Conservation (phyloP, 2,888 invertebrate genomes). For the Ectobius pallidus region DNA sequence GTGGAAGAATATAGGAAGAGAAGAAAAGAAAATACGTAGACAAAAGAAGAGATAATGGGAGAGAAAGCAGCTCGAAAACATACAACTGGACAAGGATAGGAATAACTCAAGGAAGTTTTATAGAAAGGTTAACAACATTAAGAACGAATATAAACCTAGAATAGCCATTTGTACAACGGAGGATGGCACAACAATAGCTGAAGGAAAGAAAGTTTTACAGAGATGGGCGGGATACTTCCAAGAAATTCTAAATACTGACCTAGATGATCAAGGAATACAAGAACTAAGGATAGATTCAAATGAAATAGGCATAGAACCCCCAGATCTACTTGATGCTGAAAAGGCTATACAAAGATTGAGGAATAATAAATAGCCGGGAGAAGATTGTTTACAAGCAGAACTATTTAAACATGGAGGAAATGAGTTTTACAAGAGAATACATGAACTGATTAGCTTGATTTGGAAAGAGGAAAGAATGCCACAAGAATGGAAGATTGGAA, state of each 20-base stretch:
- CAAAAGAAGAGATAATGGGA: background rate
- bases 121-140: too few relatives aligned
- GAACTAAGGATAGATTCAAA: too few relatives aligned
- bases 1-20: slow-evolving; percentile 9
- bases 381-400: background rate
- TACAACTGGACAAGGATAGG: background rate
- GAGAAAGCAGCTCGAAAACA: slow-evolving; percentile 1
- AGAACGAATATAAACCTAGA: background rate
- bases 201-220: too few relatives aligned
- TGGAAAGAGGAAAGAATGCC: slow-evolving; percentile 1
- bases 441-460: background rate
- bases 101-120: slow-evolving; percentile 2
- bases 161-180: too few relatives aligned
- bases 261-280: too few relatives aligned
- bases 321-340: too few relatives aligned
- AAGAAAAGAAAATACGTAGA: slow-evolving; percentile 1
- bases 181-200: too few relatives aligned
- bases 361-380: background rate
- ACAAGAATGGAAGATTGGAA: background rate
- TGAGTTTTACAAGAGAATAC: background rate
- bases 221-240: too few relatives aligned
- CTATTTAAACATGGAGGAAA: slow-evolving; percentile 9
- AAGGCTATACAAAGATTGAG: background rate
- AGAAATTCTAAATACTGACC: too few relatives aligned
- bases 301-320: too few relatives aligned